Evolutionary conservation across 2,113 vertebrate species (phyloP).

Genomic region (Rostratula benghalensis): DNA sequence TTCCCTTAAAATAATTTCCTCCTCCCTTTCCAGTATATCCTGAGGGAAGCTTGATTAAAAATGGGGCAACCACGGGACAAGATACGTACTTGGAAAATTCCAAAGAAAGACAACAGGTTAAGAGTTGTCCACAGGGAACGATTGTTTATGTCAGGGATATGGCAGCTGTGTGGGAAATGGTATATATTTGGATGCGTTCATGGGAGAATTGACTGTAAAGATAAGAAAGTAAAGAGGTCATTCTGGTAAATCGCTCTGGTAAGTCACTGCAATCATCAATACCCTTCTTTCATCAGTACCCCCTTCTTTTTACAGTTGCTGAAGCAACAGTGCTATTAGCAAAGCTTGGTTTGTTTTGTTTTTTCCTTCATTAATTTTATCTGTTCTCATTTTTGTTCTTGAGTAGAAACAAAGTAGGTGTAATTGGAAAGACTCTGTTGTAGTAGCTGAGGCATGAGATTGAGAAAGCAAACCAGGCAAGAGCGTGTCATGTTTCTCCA

Average conservation of each 20-base stretch:
- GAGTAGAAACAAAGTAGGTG: neutral
- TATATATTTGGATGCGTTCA: neutral
- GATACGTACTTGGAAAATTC: neutral
- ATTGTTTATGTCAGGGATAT: neutral
- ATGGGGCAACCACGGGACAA: neutral
- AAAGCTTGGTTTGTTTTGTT: neutral
- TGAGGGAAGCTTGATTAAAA: neutral
- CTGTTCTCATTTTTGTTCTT: neutral
- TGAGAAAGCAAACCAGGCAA: neutral
- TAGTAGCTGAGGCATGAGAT: neutral
- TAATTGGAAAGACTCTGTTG: neutral
- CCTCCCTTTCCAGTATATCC: neutral
- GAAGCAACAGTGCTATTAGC: neutral
- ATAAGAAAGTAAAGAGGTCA: neutral
- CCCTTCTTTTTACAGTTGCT: neutral
- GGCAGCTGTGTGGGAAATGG: neutral
- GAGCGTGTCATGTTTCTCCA: neutral
- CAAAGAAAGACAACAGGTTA: neutral
- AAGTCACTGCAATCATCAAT: neutral
- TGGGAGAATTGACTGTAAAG: neutral
- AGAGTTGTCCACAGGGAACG: neutral
- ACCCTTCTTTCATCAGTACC: neutral
- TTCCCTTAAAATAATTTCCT: neutral
- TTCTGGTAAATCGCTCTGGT: neutral
- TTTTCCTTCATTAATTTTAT: neutral